A percentile compares a stretch with the other conserved stretches of the same genome.
phyloP scores from a whole-genome alignment of 2,113 vertebrate genomes.

The Tonatia bakeri region DNA sequence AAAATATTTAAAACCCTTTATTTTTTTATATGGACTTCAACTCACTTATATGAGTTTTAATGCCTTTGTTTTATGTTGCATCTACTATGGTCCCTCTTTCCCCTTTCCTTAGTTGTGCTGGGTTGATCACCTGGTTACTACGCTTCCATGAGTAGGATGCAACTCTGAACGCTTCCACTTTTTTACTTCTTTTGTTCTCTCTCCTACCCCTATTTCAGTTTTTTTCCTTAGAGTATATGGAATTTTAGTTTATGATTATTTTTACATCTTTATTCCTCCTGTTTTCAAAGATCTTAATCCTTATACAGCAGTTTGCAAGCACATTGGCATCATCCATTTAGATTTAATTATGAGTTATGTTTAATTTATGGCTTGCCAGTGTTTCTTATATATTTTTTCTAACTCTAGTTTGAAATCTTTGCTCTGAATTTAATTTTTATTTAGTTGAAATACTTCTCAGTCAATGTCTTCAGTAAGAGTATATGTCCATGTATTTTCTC shows the following conservation, averaged over 20 bases:
- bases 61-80: not conserved
- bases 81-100: not conserved
- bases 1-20: not conserved
- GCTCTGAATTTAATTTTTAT: conserved; percentile 37
- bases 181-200: not conserved
- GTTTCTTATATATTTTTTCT: not conserved
- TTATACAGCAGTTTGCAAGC: not conserved
- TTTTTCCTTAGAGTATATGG: not conserved
- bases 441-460: not conserved
- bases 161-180: not conserved
- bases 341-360: not conserved
- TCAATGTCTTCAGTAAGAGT: not conserved
- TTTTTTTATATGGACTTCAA: not conserved
- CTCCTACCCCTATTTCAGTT: not conserved
- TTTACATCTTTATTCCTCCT: not conserved
- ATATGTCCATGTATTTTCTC: not conserved
- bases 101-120: not conserved
- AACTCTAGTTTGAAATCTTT: not conserved
- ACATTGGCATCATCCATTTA: not conserved
- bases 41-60: not conserved
- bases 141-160: not conserved
- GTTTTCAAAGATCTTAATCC: not conserved
- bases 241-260: not conserved
- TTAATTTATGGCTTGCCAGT: not conserved
- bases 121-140: not conserved